Conservation (phyloP, 2,888 invertebrate genomes). For the Athetis lepigone region DNA sequence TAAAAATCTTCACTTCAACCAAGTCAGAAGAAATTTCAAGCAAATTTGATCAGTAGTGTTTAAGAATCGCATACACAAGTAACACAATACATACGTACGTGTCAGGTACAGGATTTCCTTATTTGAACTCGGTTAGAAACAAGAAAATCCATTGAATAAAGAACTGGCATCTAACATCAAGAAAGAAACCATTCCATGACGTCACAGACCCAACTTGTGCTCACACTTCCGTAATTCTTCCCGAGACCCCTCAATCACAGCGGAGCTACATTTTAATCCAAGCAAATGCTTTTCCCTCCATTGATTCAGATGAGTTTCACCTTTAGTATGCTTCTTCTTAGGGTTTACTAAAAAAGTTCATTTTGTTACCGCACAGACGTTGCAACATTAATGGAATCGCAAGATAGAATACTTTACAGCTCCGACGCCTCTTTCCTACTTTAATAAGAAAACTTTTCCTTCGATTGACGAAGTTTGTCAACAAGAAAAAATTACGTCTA, state of each 20-base stretch:
- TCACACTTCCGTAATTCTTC: conserved; percentile 12
- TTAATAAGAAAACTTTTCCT: conserved; percentile 79
- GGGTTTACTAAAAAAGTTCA: conserved; percentile 37
- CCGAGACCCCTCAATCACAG: conserved; percentile 29
- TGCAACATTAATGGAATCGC: conserved; percentile 68
- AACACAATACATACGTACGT: no score
- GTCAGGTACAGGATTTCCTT: no score
- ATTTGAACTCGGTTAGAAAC: no score
- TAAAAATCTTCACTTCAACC: no score
- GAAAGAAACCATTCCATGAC: conserved; percentile 9
- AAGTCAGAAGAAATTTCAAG: no score
- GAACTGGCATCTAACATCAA: neutral
- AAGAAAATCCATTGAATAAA: neutral
- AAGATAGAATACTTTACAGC: conserved; percentile 64
- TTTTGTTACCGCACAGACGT: conserved; percentile 34
- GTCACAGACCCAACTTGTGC: neutral
- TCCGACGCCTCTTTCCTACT: conserved; percentile 61
- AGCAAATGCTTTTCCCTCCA: conserved; percentile 21
- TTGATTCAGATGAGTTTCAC: conserved; percentile 41
- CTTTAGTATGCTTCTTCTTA: conserved; percentile 33
- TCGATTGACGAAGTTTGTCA: conserved; percentile 76
- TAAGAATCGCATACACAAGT: no score
- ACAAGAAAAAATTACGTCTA: conserved; percentile 67
- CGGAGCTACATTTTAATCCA: conserved; percentile 36
- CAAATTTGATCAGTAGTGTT: no score